Evolutionary conservation across 2,113 vertebrate genomes (phyloP).

Genomic region (Tursiops truncatus): DNA sequence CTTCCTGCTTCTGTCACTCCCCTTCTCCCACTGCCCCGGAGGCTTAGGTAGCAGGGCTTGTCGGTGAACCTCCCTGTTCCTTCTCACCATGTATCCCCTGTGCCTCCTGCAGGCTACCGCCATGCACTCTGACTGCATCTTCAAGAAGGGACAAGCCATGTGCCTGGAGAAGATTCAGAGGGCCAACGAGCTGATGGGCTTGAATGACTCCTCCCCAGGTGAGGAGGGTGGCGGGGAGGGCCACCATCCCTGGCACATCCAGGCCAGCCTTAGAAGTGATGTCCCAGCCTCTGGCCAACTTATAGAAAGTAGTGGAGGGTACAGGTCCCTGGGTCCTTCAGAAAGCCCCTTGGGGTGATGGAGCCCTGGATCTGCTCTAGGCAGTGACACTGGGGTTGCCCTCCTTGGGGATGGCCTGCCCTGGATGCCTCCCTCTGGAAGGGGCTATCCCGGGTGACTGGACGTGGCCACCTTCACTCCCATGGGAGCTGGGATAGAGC

Average conservation of each 20-base stretch:
- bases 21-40: neutral
- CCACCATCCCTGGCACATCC: rapidly evolving
- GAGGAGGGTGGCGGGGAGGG: neutral
- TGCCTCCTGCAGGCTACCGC: constrained; percentile 72
- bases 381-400: neutral
- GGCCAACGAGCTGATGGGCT: constrained; percentile 74
- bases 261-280: neutral
- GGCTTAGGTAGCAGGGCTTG: neutral
- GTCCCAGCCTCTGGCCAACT: neutral
- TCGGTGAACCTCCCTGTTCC: rapidly evolving
- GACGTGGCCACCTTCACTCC: neutral
- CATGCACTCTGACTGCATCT: constrained; percentile 86
- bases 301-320: neutral
- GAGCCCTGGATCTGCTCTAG: neutral
- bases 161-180: constrained; percentile 86
- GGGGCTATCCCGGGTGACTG: neutral
- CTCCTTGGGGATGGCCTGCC: neutral
- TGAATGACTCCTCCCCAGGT: constrained; percentile 85
- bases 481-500: neutral
- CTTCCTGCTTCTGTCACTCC: neutral
- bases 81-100: rapidly evolving
- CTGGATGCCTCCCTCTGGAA: neutral
- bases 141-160: constrained; percentile 86
- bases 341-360: neutral
- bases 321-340: neutral